A percentile compares a stretch with the other conserved stretches of the same genome.
Conservation (phyloP, 2,888 invertebrate genomes). For the Diarsia mendica region DNA sequence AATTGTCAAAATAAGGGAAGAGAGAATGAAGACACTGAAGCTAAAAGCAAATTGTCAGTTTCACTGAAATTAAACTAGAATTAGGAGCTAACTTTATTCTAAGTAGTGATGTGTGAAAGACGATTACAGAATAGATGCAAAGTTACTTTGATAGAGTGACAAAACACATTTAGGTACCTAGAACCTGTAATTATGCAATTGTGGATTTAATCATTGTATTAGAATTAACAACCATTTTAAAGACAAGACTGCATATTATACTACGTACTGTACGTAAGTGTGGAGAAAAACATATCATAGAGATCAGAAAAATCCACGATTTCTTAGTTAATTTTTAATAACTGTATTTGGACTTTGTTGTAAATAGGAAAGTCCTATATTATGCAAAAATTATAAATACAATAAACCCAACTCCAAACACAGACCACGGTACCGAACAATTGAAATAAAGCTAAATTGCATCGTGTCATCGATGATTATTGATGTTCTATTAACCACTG, state of each 20-base stretch:
- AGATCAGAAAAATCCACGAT: no score
- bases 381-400: not conserved
- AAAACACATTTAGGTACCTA: no score
- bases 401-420: not conserved
- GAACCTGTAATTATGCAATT: not conserved
- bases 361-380: no score
- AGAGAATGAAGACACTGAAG: no score
- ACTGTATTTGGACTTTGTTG: no score
- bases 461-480: conserved; percentile 40
- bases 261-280: no score
- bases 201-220: not conserved
- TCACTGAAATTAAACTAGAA: not conserved
- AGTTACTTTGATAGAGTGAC: not conserved
- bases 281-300: no score
- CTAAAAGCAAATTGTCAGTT: not conserved
- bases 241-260: no score
- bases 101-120: not conserved
- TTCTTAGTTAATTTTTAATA: no score
- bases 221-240: not conserved
- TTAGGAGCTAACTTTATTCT: not conserved
- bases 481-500: conserved; percentile 45
- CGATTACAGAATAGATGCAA: not conserved
- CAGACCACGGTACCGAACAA: conserved; percentile 7
- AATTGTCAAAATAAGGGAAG: not conserved
- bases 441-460: conserved; percentile 25